Percentiles rank a stretch among this genome's conserved stretches.
These are phyloP conservation scores for Oplegnathus fasciatus DNA, from an alignment of 2,113 vertebrate species.

Conservation along the genomic window DNA sequence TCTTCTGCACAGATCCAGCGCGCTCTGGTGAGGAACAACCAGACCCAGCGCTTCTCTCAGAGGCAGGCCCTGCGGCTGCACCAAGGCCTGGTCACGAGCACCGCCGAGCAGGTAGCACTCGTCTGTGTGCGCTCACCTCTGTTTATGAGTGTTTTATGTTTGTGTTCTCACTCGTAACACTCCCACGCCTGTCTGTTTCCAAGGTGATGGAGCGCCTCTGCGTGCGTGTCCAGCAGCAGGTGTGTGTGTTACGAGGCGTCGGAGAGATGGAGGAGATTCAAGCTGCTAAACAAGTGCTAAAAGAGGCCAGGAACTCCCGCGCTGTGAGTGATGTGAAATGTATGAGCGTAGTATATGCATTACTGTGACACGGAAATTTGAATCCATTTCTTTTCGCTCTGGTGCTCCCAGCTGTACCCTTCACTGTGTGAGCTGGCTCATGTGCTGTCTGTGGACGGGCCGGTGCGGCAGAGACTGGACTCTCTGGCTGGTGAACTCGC, in stretches of 20 bases:
- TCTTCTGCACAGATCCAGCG: constrained; percentile 89
- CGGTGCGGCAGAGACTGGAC: constrained; percentile 90
- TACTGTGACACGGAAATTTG: not conserved
- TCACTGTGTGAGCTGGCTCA: constrained; percentile 93
- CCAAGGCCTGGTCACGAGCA: constrained; percentile 93
- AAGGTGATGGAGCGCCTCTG: constrained; percentile 92
- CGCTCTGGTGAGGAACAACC: constrained; percentile 92
- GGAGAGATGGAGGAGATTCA: constrained; percentile 89
- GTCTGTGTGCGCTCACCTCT: not conserved
- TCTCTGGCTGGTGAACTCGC: constrained; percentile 91
- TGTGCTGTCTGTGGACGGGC: constrained; percentile 90
- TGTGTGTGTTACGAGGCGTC: constrained; percentile 86
- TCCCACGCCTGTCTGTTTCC: constrained; percentile 54
- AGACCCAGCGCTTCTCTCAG: constrained; percentile 91
- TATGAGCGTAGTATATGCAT: not conserved
- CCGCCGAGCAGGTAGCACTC: constrained; percentile 81
- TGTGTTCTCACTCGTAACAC: not conserved
- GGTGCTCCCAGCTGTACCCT: constrained; percentile 87
- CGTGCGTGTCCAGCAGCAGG: constrained; percentile 90
- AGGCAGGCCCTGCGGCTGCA: constrained; percentile 93
- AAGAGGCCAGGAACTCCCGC: constrained; percentile 92
- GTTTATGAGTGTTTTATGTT: not conserved
- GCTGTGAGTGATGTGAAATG: constrained; percentile 84
- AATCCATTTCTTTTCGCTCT: constrained; percentile 10
- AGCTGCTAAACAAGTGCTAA: constrained; percentile 91